phyloP scores from a whole-genome alignment of 2,113 vertebrate species.

The Anser brachyrhynchus region DNA sequence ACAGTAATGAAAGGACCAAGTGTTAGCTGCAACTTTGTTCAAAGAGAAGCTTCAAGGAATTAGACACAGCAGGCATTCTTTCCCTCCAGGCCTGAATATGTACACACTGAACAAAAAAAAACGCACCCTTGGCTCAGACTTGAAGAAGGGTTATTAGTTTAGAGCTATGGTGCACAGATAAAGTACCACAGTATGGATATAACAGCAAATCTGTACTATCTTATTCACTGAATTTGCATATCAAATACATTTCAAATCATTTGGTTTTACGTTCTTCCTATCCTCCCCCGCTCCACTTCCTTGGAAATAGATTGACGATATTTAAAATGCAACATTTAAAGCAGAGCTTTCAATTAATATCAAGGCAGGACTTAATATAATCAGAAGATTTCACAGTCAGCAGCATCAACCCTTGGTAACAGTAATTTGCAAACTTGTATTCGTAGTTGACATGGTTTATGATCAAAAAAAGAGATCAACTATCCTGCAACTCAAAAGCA shows the following conservation, averaged over 20 bases:
- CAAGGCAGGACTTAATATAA: constrained; percentile 7
- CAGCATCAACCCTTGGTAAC: constrained; percentile 1
- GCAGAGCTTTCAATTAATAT: background rate
- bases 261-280: background rate
- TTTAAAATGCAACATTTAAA: background rate
- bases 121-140: background rate
- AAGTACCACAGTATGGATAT: background rate
- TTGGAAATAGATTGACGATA: background rate
- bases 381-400: constrained; percentile 7
- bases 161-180: background rate
- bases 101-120: background rate
- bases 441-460: background rate
- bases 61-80: constrained; percentile 49
- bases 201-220: background rate
- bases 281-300: background rate
- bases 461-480: constrained; percentile 9
- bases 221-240: background rate
- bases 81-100: constrained; percentile 18
- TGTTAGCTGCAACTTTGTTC: constrained; percentile 30
- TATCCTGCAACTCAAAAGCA: background rate
- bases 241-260: constrained; percentile 22
- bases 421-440: background rate
- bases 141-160: background rate
- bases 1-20: constrained; percentile 38
- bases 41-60: constrained; percentile 35